Base-by-base conservation (phyloP, 2,797 vertebrate species). In the Sebastes diploproa region DNA sequence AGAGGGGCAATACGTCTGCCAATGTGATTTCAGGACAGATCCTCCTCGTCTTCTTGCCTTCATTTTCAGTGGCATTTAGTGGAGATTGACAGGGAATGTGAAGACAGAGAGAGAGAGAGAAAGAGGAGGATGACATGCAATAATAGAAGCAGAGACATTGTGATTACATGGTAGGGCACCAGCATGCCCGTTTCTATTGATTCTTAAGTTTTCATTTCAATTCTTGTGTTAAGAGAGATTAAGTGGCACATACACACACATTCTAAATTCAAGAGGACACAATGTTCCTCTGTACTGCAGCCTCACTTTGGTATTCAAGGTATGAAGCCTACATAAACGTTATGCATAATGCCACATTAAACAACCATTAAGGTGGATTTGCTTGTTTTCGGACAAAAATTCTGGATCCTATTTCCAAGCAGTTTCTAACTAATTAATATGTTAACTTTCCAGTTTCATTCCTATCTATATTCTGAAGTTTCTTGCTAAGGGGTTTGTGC, bases 331-430 rank as follows among this genome's bases (percentile, higher is more conserved):
- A 46, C 42, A 46, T 64, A 52, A 78, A 70, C 1, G 2, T 42
- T n/a, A 56, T 46, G 18, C 46, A 46, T 75, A 68, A 86, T 67
- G 30, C 55, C 58, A 80, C 67, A 73, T 78, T 74, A 64, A 46
- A 67, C 23, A 74, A 70, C 55, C 42, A 46, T 32, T 68, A 20
- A 23, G 22, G 13, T 42, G 54, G 68, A 80, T 77, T 72, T 75
- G 42, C 50, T 77, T 50, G 7, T 80, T 78, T 71, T 55, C 59
- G 20, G 9, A 30, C 46, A 80, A 56, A 61, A 65, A 75, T 9
- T 66, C 52, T 30, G 55, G n/a, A 27, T 2, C 14, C 30, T 50
- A 20, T 72, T 63, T 62, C 20, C 32, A 20, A 30, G 8, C 29
- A 5, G 38, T 82, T 82, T 68, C 58, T 16, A 32, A 70, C 56